These are phyloP conservation scores for Psilopsiagon aymara DNA, from an alignment of 2,113 vertebrate species.

Conservation along the genomic window DNA sequence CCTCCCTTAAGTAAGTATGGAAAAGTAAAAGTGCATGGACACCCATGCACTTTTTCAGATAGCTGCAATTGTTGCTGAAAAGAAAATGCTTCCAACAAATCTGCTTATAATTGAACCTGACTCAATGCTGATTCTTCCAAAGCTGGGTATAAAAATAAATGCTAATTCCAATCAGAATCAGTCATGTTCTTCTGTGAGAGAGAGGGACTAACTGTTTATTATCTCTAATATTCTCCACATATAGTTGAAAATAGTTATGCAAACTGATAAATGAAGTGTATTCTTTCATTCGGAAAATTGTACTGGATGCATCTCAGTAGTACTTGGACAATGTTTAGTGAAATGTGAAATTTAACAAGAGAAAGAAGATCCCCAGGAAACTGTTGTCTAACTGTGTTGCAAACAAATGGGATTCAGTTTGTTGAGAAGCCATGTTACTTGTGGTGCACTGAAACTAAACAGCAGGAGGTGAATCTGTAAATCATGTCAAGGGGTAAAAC, in stretches of 20 bases:
- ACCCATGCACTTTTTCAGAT: not conserved
- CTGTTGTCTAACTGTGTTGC: not conserved
- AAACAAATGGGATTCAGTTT: not conserved
- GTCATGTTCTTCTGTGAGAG: not conserved
- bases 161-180: not conserved
- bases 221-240: not conserved
- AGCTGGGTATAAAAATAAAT: not conserved
- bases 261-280: not conserved
- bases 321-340: not conserved
- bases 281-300: not conserved
- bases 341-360: not conserved
- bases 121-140: not conserved
- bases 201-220: not conserved
- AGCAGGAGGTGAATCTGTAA: not conserved
- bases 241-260: not conserved
- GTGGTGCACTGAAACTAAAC: not conserved
- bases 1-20: not conserved
- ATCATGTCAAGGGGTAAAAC: not conserved
- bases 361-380: not conserved
- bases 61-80: not conserved
- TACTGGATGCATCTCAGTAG: not conserved
- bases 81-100: conserved; percentile 15
- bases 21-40: not conserved
- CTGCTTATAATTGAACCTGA: not conserved
- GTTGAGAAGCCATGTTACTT: not conserved